These are phyloP conservation scores for Phortica variegata DNA, from an alignment of 1,140 invertebrate genomes.

Conservation along the genomic window DNA sequence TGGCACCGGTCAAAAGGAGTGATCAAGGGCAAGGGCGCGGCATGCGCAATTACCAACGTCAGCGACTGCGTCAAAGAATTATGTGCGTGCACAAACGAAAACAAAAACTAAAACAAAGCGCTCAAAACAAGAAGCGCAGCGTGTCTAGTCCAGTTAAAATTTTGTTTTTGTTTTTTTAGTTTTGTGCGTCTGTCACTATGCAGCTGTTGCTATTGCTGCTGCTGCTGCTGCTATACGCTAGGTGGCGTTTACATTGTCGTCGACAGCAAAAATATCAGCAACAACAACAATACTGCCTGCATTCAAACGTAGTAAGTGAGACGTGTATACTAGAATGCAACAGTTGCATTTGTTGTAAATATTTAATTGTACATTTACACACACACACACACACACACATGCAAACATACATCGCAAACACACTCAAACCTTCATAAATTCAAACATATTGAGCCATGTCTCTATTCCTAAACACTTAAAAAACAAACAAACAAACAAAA, in stretches of 20 bases:
- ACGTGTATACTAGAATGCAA: no score
- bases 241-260: no score
- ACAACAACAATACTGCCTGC: no score
- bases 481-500: constrained; percentile 7
- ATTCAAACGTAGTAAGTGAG: no score
- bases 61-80: no score
- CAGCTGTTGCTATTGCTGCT: background rate
- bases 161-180: background rate
- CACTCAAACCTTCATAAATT: constrained; percentile 8
- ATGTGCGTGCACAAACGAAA: background rate
- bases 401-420: constrained; percentile 6
- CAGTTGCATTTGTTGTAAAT: background rate
- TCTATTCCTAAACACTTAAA: constrained; percentile 6
- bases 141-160: no score
- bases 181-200: background rate
- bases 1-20: constrained; percentile 1
- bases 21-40: background rate
- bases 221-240: no score
- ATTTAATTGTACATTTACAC: constrained; percentile 6
- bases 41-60: no score
- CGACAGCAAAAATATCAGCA: no score
- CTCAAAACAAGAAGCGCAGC: no score
- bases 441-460: background rate
- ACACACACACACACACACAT: constrained; percentile 6
- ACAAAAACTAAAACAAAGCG: background rate